A percentile compares a stretch with the other conserved stretches of the same genome.
Evolutionary conservation across 2,113 vertebrate genomes (phyloP).

Genomic region (Macrotus californicus): DNA sequence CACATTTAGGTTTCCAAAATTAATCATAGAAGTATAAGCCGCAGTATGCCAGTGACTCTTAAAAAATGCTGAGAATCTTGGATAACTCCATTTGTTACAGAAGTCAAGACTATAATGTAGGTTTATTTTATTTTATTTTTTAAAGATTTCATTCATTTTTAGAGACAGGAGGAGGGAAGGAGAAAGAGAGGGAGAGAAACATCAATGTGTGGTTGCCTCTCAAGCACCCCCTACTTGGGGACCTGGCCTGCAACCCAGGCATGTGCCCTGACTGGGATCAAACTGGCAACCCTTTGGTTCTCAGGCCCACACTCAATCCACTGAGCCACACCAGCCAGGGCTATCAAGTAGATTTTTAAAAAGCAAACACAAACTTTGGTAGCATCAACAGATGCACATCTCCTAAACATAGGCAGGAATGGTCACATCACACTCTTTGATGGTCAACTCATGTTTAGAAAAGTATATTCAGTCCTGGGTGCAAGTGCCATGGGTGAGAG

Average conservation of each 20-base stretch:
- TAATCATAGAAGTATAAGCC: background rate
- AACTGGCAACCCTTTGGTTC: too few relatives aligned
- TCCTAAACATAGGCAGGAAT: background rate
- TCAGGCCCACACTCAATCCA: too few relatives aligned
- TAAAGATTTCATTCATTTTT: too few relatives aligned
- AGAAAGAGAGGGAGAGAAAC: too few relatives aligned
- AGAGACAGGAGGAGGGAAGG: too few relatives aligned
- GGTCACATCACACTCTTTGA: background rate
- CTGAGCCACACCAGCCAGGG: too few relatives aligned
- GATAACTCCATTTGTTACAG: background rate
- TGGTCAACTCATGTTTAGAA: background rate
- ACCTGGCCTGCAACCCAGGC: too few relatives aligned
- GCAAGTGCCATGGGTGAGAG: background rate
- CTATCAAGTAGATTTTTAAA: background rate
- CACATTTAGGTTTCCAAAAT: slow-evolving; percentile 1
- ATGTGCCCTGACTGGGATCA: too few relatives aligned
- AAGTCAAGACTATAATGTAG: background rate
- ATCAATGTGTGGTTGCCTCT: too few relatives aligned
- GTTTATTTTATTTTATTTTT: too few relatives aligned
- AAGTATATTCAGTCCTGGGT: background rate
- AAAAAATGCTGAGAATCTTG: background rate
- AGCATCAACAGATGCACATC: background rate
- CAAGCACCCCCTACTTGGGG: too few relatives aligned
- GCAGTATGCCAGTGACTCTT: background rate
- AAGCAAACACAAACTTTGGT: background rate